Evolutionary conservation across 2,888 invertebrate species (phyloP), one percentile per base, ranked within the genome.

Genomic region (Druceiella hillmani): DNA sequence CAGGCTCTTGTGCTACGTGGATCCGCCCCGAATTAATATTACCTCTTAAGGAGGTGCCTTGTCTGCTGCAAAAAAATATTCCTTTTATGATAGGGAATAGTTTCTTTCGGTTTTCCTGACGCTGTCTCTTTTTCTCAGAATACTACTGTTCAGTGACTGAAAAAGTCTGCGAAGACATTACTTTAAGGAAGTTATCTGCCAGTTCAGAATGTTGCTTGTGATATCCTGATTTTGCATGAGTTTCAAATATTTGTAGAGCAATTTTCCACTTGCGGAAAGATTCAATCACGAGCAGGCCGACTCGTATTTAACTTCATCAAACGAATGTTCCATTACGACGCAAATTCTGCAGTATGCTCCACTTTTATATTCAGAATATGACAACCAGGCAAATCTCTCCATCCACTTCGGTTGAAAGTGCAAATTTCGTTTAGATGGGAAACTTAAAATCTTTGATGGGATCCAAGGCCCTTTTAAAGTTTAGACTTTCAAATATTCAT

Each of bases 101-200:
- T n/a, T n/a, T n/a, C 31, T 41, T 43, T 33, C 37, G 37, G 33
- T 36, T 41, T 30, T 37, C 40, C 25, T 41, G 30, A 34, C 36
- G 37, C 37, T 41, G 40, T 38, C 40, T 41, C 36, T 33, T 43
- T 36, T 40, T 40, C 17, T 40, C 43, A 40, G 36, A 30, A 40
- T 36, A 36, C 25, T n/a, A n/a, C n/a, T n/a, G n/a, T n/a, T n/a
- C n/a, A n/a, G n/a, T n/a, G n/a, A 28, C 39, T 33, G 35, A 35
- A 40, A 35, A 14, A 27, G 36, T 15, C 37, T 25, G 36, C 20
- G 43, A 43, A 41, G 41, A 38, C 41, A 37, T 43, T 26, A 40
- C 40, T 36, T 43, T 41, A n/a, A 43, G 41, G 34, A 40, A 43
- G 43, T 41, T 41, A 43, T 43, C 41, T 38, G 41, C 44, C 24